phyloP scores from a whole-genome alignment of 2,888 invertebrate species.

The Isotomurus palustris region DNA sequence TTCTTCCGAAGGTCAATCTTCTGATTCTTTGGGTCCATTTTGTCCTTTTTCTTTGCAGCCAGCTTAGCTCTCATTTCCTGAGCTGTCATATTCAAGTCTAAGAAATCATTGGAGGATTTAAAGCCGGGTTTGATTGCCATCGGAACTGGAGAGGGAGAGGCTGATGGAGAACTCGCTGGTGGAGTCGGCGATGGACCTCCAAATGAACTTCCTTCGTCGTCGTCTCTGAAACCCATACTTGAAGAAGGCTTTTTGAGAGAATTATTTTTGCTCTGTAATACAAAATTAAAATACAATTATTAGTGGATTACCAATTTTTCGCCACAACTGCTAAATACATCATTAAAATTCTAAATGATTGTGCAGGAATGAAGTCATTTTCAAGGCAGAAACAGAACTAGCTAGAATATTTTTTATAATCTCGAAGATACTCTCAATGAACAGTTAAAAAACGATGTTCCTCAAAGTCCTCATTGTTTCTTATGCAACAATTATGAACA shows the following conservation, averaged over 20 bases:
- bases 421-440: no score
- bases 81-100: conserved; percentile 86
- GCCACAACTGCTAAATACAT: no score
- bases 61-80: conserved; percentile 83
- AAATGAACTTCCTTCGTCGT: conserved; percentile 35
- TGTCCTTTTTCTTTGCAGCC: conserved; percentile 75
- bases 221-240: conserved; percentile 23
- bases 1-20: conserved; percentile 86
- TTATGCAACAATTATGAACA: no score
- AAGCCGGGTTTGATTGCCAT: conserved; percentile 10
- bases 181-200: conserved; percentile 46
- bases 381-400: no score
- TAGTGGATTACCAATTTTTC: no score
- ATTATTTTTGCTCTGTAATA: conserved; percentile 43
- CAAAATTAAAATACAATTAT: conserved; percentile 1
- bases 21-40: conserved; percentile 75
- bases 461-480: no score
- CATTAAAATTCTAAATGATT: no score
- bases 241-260: conserved; percentile 35
- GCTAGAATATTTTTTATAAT: no score
- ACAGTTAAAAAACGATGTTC: no score
- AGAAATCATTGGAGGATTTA: conserved; percentile 36
- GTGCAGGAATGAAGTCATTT: no score
- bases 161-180: conserved; percentile 37
- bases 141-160: conserved; percentile 34